Base-by-base conservation (phyloP, 2,113 vertebrate species). In the Haemorhous mexicanus region DNA sequence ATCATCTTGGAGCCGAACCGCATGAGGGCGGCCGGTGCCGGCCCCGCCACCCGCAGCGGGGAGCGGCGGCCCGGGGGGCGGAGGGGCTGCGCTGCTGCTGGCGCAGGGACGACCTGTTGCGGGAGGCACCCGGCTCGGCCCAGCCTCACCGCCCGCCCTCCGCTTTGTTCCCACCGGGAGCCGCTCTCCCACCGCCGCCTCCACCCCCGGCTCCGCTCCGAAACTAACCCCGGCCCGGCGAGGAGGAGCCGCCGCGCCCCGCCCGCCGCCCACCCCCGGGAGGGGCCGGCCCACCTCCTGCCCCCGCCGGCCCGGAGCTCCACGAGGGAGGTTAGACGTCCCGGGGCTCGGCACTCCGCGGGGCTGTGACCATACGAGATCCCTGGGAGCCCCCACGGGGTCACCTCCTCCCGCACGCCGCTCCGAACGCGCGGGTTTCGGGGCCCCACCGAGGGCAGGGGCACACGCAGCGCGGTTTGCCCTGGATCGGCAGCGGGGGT, bases 1-100 rank as follows among this genome's bases (percentile, higher is more conserved):
- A 99, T 99, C 99, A 99, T 99, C 89, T 98, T 99, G 97, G 98
- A 98, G 95, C 98, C 98, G 98, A 98, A 98, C 96, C 98, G 98
- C 99, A 99, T 99, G 98, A 98, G 98, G 97, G 84, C 97, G 85
- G 83, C 63, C 66, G 87, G 22, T 62, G 79, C 87, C 62, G 32
- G 75, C 61, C 75, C 64, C 78, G 19, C 86, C 77, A 55, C 76
- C 49, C 82, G 39, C n/a, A 89, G 85, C 89, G 93, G 87, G 87
- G 66, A 85, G 63, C 59, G 59, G 49, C 53, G 69, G 79, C 50
- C 44, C 50, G 20, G 62, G 63, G 61, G 37, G 28, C 24, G 56
- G 53, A 77, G 70, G 58, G 46, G 89, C 84, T 89, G 64, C 44
- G 49, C 81, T 30, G 52, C 52, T 26, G 52, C 50, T 26, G 52